These are phyloP conservation scores for Biston stratarius DNA, from an alignment of 2,888 invertebrate genomes.

Conservation along the genomic window DNA sequence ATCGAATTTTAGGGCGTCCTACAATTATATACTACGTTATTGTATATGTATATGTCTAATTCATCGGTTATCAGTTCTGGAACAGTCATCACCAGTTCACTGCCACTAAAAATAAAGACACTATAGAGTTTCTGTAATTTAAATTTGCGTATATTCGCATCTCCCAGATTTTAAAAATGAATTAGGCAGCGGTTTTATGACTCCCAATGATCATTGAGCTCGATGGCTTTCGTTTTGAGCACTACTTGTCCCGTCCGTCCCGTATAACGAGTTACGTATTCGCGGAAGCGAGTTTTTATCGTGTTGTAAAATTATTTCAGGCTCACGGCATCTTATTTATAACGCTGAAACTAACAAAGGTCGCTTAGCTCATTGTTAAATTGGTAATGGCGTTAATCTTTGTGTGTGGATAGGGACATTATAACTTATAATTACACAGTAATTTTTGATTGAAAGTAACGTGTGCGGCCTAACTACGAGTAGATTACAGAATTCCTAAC, in stretches of 20 bases:
- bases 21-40: too few species aligned
- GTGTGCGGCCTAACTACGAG: too few species aligned
- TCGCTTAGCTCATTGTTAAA: conserved; percentile 31
- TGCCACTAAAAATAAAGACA: too few species aligned
- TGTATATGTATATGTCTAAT: too few species aligned
- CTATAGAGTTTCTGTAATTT: conserved; percentile 7
- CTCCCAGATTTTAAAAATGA: conserved; percentile 21
- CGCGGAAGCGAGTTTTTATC: conserved; percentile 41
- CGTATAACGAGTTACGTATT: conserved; percentile 40
- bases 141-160: conserved; percentile 2
- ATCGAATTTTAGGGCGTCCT: too few species aligned
- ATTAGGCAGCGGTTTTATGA: conserved; percentile 36
- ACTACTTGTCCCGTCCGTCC: conserved; percentile 43
- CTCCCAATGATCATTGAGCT: conserved; percentile 39
- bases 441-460: too few species aligned
- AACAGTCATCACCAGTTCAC: too few species aligned
- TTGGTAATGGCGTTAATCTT: conserved; percentile 6
- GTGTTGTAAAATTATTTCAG: conserved; percentile 44
- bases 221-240: conserved; percentile 36
- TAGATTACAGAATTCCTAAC: too few species aligned
- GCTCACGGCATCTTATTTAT: conserved; percentile 41
- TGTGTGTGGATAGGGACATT: not conserved
- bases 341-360: conserved; percentile 41
- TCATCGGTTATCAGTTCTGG: too few species aligned
- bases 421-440: not conserved